A percentile compares a stretch with the other conserved stretches of the same genome.
phyloP scores from a whole-genome alignment of 2,797 vertebrate genomes.

The Pogonophryne albipinna region DNA sequence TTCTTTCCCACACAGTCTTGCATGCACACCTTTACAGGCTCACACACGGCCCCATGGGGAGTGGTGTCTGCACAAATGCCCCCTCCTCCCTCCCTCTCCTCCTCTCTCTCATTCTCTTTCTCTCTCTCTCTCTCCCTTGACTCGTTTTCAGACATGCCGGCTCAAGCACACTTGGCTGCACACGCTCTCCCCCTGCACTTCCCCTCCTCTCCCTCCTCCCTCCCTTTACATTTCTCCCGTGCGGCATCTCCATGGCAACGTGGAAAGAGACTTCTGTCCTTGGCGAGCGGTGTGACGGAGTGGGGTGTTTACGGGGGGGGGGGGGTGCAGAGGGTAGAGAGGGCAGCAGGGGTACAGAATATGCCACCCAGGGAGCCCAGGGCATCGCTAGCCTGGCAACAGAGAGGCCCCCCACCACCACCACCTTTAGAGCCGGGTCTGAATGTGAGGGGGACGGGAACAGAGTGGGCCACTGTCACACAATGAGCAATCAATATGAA shows the following conservation, averaged over 20 bases:
- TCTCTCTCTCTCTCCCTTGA: conserved; percentile 63
- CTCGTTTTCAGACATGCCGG: conserved; percentile 84
- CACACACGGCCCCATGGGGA: conserved; percentile 76
- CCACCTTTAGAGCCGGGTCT: conserved; percentile 57
- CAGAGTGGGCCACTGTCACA: conserved; percentile 79
- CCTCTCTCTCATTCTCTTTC: conserved; percentile 38
- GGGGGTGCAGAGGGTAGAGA: conserved; percentile 53
- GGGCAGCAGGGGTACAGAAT: conserved; percentile 56
- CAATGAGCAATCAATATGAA: conserved; percentile 86
- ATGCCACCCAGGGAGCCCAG: conserved; percentile 76
- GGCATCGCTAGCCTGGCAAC: conserved; percentile 68
- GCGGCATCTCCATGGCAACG: conserved; percentile 89
- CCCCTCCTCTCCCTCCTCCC: conserved; percentile 44
- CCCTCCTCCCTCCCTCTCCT: conserved; percentile 46
- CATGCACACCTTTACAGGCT: conserved; percentile 76
- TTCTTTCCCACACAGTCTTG: conserved; percentile 72
- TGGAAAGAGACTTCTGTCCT: conserved; percentile 88
- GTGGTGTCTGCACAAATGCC: conserved; percentile 77
- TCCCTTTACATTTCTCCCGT: conserved; percentile 84
- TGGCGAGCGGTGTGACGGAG: conserved; percentile 82
- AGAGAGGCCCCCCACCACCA: conserved; percentile 21
- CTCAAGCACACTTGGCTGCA: conserved; percentile 87
- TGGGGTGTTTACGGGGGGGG: conserved; percentile 66
- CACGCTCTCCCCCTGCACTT: conserved; percentile 70
- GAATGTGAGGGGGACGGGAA: conserved; percentile 65